These are phyloP conservation scores for Apostichopus parvimensis DNA, from an alignment of 35 echinoderm and acorn worm species.

Conservation along the genomic window DNA sequence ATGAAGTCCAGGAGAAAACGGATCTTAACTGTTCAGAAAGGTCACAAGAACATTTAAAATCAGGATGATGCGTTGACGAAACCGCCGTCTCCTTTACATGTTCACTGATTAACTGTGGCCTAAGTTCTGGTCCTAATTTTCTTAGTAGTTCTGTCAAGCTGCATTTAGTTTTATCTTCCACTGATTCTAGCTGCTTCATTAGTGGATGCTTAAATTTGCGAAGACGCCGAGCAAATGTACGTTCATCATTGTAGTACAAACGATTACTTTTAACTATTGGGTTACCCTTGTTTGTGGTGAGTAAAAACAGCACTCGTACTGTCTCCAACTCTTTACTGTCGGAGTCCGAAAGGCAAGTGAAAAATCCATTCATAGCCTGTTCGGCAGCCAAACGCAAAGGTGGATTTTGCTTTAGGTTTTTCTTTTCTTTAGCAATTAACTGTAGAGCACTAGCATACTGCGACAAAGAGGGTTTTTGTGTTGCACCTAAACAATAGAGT, in stretches of 20 bases:
- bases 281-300: background rate
- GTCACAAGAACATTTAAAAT: background rate
- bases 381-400: background rate
- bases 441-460: slow-evolving; percentile 24
- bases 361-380: slow-evolving; percentile 32
- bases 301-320: background rate
- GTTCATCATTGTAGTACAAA: slow-evolving; percentile 36
- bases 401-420: background rate
- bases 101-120: background rate
- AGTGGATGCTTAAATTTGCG: background rate
- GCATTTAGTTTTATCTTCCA: background rate
- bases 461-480: background rate
- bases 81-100: background rate
- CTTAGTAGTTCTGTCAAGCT: background rate
- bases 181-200: background rate
- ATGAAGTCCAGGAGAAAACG: background rate
- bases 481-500: slow-evolving; percentile 18
- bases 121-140: background rate
- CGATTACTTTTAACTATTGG: background rate
- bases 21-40: background rate
- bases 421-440: background rate
- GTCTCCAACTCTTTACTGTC: background rate
- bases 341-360: background rate
- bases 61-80: background rate
- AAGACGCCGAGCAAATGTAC: background rate